Evolutionary conservation across 2,113 vertebrate genomes (phyloP).

Genomic region (Stercorarius parasiticus): DNA sequence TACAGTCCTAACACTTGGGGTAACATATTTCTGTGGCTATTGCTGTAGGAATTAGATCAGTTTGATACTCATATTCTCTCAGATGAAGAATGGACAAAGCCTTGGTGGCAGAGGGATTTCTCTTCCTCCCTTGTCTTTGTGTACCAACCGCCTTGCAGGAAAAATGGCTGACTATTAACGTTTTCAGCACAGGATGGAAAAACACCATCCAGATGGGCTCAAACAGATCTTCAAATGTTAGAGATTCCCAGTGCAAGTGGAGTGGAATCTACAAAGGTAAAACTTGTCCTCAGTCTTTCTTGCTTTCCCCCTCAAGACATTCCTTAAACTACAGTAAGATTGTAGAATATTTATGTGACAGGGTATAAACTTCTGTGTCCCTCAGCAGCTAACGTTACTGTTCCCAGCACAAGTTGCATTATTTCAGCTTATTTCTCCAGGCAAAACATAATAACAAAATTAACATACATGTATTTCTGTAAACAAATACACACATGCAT

Average conservation of each 20-base stretch:
- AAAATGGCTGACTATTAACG: background rate
- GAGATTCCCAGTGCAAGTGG: background rate
- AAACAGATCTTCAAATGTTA: background rate
- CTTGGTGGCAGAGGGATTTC: background rate
- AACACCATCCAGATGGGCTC: too few species aligned
- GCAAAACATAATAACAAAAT: background rate
- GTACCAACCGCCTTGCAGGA: background rate
- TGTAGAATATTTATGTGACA: background rate
- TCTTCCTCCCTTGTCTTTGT: background rate
- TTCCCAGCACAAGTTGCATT: background rate
- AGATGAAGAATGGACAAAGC: background rate
- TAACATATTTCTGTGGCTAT: background rate
- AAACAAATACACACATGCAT: background rate
- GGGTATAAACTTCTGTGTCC: background rate
- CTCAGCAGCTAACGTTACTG: background rate
- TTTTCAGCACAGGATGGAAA: background rate
- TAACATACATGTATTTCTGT: background rate
- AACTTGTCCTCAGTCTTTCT: background rate
- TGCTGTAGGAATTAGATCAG: background rate
- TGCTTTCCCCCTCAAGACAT: background rate
- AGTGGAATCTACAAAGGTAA: background rate
- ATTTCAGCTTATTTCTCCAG: background rate
- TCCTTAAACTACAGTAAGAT: constrained; percentile 9
- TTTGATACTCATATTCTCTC: background rate
- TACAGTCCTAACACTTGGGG: background rate